Percentiles rank a stretch among this genome's conserved stretches.
Evolutionary conservation across 1,140 invertebrate genomes (phyloP).

Genomic region (Bombus waltoni): DNA sequence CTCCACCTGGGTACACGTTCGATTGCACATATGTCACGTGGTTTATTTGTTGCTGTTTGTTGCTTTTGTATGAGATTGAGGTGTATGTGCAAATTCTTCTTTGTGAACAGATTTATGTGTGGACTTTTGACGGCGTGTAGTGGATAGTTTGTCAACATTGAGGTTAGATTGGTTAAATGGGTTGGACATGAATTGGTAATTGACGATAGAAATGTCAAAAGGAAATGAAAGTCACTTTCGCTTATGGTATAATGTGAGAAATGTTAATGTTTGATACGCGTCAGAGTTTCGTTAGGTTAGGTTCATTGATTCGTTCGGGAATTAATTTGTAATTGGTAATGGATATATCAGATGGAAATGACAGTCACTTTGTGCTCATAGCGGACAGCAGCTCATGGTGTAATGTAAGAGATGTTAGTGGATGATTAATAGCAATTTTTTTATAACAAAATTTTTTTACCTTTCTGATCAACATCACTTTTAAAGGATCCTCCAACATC

Average conservation of each 20-base stretch:
- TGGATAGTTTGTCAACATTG: background rate
- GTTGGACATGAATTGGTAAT: background rate
- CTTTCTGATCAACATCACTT: conserved; percentile 15
- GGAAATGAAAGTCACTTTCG: background rate
- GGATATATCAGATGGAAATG: background rate
- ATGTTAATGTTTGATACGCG: too few species aligned
- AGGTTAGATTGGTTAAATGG: background rate
- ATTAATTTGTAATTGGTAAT: too few species aligned
- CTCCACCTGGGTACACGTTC: conserved; percentile 41
- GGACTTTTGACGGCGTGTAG: too few species aligned
- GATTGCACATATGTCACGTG: background rate
- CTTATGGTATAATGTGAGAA: too few species aligned
- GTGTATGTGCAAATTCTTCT: background rate
- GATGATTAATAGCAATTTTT: too few species aligned
- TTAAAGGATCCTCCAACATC: conserved; percentile 48
- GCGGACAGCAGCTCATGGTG: background rate
- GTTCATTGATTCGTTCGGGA: too few species aligned
- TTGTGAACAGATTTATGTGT: background rate
- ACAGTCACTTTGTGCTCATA: background rate
- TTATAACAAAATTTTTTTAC: conserved; percentile 6
- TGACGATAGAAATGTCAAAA: too few species aligned
- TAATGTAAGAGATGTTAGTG: background rate
- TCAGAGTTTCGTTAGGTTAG: too few species aligned
- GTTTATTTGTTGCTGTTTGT: background rate
- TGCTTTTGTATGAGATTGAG: background rate